A percentile compares a stretch with the other conserved stretches of the same genome.
Conservation (phyloP, 1,140 invertebrate species). For the Anadara kagoshimensis region DNA sequence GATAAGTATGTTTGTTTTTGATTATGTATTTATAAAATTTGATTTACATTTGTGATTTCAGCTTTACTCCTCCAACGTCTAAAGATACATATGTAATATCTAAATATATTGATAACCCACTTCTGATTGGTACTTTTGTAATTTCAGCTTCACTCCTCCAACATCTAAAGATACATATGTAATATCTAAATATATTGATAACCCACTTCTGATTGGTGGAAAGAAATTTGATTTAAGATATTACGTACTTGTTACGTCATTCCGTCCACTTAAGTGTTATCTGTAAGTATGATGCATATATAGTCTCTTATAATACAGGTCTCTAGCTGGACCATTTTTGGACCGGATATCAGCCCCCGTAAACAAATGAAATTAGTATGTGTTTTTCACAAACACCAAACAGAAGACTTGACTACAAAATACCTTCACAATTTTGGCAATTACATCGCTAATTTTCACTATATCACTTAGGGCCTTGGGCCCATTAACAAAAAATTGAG, state of each 20-base stretch:
- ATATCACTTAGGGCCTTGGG: too few species aligned
- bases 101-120: slow-evolving; percentile 95
- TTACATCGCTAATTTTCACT: too few species aligned
- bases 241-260: slow-evolving; percentile 95
- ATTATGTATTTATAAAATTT: too few species aligned
- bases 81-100: slow-evolving; percentile 78
- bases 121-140: slow-evolving; percentile 76
- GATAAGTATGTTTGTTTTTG: too few species aligned
- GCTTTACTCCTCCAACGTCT: slow-evolving; percentile 70
- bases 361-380: too few species aligned
- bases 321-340: too few species aligned
- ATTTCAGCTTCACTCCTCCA: slow-evolving; percentile 69
- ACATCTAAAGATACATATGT: slow-evolving; percentile 74
- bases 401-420: too few species aligned
- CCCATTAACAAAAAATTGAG: too few species aligned
- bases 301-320: background rate
- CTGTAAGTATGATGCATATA: slow-evolving; percentile 62
- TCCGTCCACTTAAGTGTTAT: slow-evolving; percentile 85
- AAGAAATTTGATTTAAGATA: slow-evolving; percentile 97
- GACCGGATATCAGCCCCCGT: too few species aligned
- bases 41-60: slow-evolving; percentile 45
- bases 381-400: too few species aligned
- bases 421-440: too few species aligned
- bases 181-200: slow-evolving; percentile 93
- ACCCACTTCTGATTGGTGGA: slow-evolving; percentile 93